phyloP scores from a whole-genome alignment of 2,797 vertebrate species.

The Monodelphis domestica region DNA sequence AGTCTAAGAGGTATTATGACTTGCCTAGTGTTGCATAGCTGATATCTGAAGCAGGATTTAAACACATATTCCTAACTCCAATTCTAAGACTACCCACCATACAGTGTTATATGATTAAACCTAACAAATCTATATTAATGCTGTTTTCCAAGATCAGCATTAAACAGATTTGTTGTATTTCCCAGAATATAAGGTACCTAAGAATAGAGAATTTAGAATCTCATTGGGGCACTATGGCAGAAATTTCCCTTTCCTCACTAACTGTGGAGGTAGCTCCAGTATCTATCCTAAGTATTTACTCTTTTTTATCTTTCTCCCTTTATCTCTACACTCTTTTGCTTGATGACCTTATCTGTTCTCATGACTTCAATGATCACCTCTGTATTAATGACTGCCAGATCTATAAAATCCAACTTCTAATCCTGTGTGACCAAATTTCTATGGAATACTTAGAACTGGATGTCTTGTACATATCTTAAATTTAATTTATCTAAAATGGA shows the following conservation, averaged over 20 bases:
- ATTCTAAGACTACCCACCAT: neutral
- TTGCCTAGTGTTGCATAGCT: neutral
- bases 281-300: neutral
- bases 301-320: neutral
- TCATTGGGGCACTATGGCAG: neutral
- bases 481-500: neutral
- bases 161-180: neutral
- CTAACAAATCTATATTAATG: neutral
- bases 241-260: neutral
- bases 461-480: neutral
- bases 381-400: neutral
- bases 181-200: neutral
- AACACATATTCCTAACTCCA: neutral
- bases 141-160: neutral
- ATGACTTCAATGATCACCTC: neutral
- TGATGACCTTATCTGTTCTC: neutral
- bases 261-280: neutral
- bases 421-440: neutral
- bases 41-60: neutral
- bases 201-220: neutral
- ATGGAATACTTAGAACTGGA: neutral
- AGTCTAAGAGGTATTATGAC: neutral
- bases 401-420: neutral
- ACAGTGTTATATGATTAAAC: neutral
- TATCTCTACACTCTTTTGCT: neutral